Conservation (phyloP, 2,113 vertebrate species). For the Eulacestoma nigropectus region DNA sequence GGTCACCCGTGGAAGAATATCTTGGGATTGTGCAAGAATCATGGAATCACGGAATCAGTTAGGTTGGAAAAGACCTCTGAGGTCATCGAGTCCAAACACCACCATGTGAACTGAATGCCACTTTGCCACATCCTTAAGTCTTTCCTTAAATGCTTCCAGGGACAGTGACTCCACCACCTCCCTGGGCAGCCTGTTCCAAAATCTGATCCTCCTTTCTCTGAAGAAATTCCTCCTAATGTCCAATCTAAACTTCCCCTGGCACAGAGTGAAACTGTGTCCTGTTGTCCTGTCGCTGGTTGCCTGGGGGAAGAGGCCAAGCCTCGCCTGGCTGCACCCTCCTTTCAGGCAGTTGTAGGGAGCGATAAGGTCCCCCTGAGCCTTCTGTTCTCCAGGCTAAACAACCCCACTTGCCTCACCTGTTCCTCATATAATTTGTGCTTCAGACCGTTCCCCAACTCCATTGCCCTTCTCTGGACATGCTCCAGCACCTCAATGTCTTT, state of each 20-base stretch:
- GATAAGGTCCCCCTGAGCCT: background rate
- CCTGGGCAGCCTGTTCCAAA: background rate
- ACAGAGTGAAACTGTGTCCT: accelerated
- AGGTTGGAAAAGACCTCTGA: background rate
- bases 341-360: background rate
- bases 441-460: background rate
- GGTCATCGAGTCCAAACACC: background rate
- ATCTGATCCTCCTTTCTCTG: background rate
- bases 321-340: background rate
- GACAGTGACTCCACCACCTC: background rate
- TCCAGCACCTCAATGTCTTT: background rate
- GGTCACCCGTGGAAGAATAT: no score
- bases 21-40: background rate
- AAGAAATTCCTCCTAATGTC: background rate
- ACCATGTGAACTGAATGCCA: background rate
- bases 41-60: background rate
- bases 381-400: background rate
- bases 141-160: background rate
- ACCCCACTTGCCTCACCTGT: background rate
- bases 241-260: background rate
- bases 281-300: background rate
- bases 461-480: background rate
- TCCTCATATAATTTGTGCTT: background rate
- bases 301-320: background rate
- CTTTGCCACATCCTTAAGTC: background rate